A percentile compares a stretch with the other conserved stretches of the same genome.
Evolutionary conservation across 2,113 vertebrate genomes (phyloP).

Genomic region (Tupaia tana): DNA sequence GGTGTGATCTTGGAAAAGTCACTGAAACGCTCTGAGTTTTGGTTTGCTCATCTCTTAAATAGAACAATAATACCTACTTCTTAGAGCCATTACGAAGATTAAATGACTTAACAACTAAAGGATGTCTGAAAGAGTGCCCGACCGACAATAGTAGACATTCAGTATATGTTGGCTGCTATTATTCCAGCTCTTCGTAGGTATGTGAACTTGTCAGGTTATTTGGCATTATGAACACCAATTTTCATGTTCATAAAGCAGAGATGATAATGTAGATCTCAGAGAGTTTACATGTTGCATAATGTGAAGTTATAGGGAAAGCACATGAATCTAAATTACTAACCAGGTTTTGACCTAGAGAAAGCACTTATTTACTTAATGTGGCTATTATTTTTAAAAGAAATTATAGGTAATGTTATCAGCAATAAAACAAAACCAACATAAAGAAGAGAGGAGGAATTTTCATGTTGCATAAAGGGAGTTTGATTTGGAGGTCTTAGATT

Average conservation of each 20-base stretch:
- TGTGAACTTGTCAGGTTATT: background rate
- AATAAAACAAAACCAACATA: background rate
- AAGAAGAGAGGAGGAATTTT: background rate
- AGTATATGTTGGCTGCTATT: background rate
- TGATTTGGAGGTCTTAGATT: constrained; percentile 19
- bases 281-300: background rate
- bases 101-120: background rate
- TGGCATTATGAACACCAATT: background rate
- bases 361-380: background rate
- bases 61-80: background rate
- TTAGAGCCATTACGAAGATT: background rate
- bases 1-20: background rate
- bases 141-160: background rate
- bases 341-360: background rate
- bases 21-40: background rate
- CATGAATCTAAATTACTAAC: background rate
- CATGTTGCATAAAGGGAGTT: background rate
- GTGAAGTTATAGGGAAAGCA: background rate
- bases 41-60: background rate
- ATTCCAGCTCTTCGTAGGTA: background rate
- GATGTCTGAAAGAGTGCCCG: background rate
- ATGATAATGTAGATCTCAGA: background rate
- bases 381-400: background rate
- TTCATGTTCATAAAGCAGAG: background rate
- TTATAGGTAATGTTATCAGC: background rate